Conservation (phyloP, 2,888 invertebrate species). For the Parapristionchus giblindavisi region DNA sequence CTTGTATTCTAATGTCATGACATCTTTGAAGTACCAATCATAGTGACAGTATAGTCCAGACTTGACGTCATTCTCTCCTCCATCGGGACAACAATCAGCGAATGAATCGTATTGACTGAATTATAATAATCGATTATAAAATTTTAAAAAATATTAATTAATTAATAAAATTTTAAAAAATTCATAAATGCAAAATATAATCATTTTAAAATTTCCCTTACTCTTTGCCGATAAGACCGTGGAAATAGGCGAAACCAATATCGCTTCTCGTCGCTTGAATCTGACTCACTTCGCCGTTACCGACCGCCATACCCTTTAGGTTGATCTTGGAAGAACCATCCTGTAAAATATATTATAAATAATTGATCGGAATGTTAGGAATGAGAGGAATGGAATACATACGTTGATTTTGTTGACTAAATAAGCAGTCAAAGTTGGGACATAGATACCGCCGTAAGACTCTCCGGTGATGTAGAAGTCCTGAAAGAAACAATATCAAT, state of each 20-base stretch:
- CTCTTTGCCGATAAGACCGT: slow-evolving; percentile 43
- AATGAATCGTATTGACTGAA: slow-evolving; percentile 25
- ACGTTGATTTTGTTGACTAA: slow-evolving; percentile 70
- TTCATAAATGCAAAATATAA: background rate
- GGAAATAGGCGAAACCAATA: slow-evolving; percentile 55
- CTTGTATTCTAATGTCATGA: background rate
- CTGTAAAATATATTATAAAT: slow-evolving; percentile 44
- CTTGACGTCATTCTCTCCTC: slow-evolving; percentile 1
- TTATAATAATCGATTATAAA: too few relatives aligned
- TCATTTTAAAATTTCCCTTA: slow-evolving; percentile 19
- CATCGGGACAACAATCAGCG: slow-evolving; percentile 24
- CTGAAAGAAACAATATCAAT: background rate
- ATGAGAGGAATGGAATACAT: background rate
- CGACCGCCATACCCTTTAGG: slow-evolving; percentile 61
- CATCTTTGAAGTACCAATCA: slow-evolving; percentile 1
- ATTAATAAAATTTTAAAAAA: too few relatives aligned
- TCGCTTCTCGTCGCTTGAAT: slow-evolving; percentile 49
- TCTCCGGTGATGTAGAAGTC: slow-evolving; percentile 70
- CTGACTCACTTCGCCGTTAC: slow-evolving; percentile 59
- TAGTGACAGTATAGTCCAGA: slow-evolving; percentile 27
- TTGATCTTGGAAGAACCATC: slow-evolving; percentile 54
- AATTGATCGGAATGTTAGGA: too few relatives aligned
- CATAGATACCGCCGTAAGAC: slow-evolving; percentile 73
- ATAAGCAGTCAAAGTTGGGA: slow-evolving; percentile 71
- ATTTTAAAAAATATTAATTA: too few relatives aligned